Base-by-base conservation (phyloP, 2,113 vertebrate species). In the Lonchura striata region DNA sequence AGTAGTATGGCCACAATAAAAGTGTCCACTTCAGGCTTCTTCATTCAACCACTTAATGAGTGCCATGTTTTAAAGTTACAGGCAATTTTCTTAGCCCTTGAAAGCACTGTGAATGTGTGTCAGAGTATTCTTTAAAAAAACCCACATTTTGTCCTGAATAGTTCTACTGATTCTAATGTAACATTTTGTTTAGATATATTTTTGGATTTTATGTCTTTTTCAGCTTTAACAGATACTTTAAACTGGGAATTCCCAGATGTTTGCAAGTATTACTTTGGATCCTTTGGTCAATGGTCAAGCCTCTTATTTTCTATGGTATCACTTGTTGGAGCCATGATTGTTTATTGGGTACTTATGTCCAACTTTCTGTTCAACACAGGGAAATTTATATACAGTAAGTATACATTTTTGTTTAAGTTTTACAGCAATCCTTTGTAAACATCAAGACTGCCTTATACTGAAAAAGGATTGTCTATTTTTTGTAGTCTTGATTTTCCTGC, bases 331-430 rank as follows among this genome's bases (percentile, higher is more conserved):
- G 99, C 99, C 64, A 99, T 99, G 99, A 98, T 99, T 94, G 98
- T 99, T 89, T 99, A 99, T 93, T 99, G 99, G 99, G 99, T 99
- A 39, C 99, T 99, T 79, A 99, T 99, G 99, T 99, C 99, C 88
- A 99, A 99, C 97, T 99, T 99, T 92, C 98, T 99, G 49, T 99
- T 98, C 96, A 99, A 99, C 95, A 99, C 98, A 1, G 99, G 99
- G 42, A 98, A 98, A 95, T 99, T 99, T 93, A 98, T 99, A 96
- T 99, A 99, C 97, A 99, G 99, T 99, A 98, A 98, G 99, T 98
- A 93, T 39, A 59, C 10, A 25, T 57, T 77, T 81, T 41, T 72
- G 2, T 2, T 72, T 69, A 47, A 63, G 19, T 52, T 90, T 16
- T 84, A 28, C 49, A 65, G 31, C 18, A 82, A 0, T 65, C 25